Conservation (phyloP, 2,888 invertebrate genomes). For the Globia sparganii region DNA sequence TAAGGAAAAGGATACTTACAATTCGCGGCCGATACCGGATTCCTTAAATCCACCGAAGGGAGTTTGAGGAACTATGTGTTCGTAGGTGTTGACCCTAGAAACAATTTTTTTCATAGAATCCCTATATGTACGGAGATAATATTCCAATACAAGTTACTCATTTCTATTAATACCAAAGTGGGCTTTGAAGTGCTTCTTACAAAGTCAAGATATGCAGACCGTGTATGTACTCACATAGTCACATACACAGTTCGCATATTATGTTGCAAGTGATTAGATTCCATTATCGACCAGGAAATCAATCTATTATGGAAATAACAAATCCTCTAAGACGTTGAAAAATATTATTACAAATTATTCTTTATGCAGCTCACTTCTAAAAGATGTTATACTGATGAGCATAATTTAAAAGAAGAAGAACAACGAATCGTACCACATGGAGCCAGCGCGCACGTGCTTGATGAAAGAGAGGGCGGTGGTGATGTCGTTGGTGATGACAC, state of each 20-base stretch:
- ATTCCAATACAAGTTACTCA: background rate
- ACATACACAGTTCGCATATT: background rate
- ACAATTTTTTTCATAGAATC: slow-evolving; percentile 3
- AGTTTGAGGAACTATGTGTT: slow-evolving; percentile 93
- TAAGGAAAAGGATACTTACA: slow-evolving; percentile 84
- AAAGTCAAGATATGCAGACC: background rate
- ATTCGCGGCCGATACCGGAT: slow-evolving; percentile 96
- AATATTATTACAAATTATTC: background rate
- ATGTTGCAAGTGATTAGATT: background rate
- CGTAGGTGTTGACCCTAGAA: slow-evolving; percentile 93
- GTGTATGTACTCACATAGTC: background rate
- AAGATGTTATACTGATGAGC: background rate
- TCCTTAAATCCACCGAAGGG: slow-evolving; percentile 97
- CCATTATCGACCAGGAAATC: background rate
- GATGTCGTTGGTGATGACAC: slow-evolving; percentile 96
- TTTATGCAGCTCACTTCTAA: background rate
- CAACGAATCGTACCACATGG: slow-evolving; percentile 91
- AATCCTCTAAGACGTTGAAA: background rate
- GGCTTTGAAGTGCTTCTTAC: background rate
- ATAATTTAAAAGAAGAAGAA: slow-evolving; percentile 1
- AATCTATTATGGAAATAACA: background rate
- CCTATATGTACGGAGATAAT: background rate
- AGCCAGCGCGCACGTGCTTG: slow-evolving; percentile 94
- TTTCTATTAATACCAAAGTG: slow-evolving; percentile 1
- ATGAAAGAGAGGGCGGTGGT: slow-evolving; percentile 94